Conservation (phyloP, 2,113 vertebrate genomes). For the Onychostruthus taczanowskii region DNA sequence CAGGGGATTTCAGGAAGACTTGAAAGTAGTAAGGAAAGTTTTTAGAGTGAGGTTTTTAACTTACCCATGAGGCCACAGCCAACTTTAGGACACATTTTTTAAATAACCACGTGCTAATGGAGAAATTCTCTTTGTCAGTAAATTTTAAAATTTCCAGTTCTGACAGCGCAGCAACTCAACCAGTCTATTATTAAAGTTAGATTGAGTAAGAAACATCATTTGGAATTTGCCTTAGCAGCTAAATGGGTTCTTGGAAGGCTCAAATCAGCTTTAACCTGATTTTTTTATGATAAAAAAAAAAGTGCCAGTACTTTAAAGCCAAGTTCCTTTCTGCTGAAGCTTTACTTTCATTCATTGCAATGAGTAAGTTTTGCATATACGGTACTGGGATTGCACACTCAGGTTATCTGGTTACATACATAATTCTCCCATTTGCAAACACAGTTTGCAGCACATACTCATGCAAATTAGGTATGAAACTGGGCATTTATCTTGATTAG, state of each 20-base stretch:
- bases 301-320: neutral
- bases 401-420: neutral
- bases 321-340: neutral
- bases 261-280: slow-evolving; percentile 18
- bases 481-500: slow-evolving; percentile 26
- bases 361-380: neutral
- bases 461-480: slow-evolving; percentile 31
- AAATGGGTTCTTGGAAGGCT: neutral
- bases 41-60: slow-evolving; percentile 27
- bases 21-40: neutral
- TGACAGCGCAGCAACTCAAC: neutral
- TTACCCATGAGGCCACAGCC: neutral
- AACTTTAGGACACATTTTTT: neutral
- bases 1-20: neutral
- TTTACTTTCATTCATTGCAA: neutral
- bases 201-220: neutral
- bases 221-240: neutral
- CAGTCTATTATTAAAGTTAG: neutral
- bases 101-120: neutral
- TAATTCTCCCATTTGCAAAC: slow-evolving; percentile 7
- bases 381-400: neutral
- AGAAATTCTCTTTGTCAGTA: neutral
- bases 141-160: neutral
- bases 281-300: neutral
- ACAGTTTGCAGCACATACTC: slow-evolving; percentile 20